Conservation (phyloP, 2,888 invertebrate species). For the Hyppa rectilinea region DNA sequence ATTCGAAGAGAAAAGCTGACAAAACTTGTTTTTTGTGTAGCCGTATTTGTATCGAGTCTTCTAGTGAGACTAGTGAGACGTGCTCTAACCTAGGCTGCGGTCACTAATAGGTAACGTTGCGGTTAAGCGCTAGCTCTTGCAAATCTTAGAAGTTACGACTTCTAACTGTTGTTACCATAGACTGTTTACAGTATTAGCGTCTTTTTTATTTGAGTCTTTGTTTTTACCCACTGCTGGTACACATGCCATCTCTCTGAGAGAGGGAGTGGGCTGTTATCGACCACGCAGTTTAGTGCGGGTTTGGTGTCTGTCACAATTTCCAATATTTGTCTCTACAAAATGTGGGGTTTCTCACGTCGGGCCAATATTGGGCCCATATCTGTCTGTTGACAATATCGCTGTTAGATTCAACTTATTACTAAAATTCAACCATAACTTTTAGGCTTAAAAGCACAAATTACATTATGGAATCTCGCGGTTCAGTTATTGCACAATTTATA, state of each 20-base stretch:
- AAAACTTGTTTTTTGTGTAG: not conserved
- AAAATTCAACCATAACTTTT: not conserved
- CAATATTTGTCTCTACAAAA: not conserved
- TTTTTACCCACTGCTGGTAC: not conserved
- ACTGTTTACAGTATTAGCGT: conserved; percentile 13
- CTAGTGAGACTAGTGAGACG: not conserved
- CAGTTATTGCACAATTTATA: conserved; percentile 14
- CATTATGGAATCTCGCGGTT: conserved; percentile 9
- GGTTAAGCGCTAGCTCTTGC: conserved; percentile 28
- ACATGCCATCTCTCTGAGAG: not conserved
- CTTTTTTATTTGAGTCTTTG: no score
- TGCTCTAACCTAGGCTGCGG: conserved; percentile 34
- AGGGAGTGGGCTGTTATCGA: not conserved
- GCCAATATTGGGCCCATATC: no score
- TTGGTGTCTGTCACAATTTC: not conserved
- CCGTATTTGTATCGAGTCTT: not conserved
- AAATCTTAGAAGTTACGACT: conserved; percentile 31
- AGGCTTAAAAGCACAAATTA: not conserved
- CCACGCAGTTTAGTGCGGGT: not conserved
- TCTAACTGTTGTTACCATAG: conserved; percentile 29
- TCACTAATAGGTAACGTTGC: conserved; percentile 28
- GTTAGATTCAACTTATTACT: not conserved
- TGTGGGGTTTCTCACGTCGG: no score
- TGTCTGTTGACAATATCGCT: no score
- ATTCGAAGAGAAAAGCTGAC: not conserved